Conservation (phyloP, 1,140 invertebrate species). For the Lutraria rhynchaena region DNA sequence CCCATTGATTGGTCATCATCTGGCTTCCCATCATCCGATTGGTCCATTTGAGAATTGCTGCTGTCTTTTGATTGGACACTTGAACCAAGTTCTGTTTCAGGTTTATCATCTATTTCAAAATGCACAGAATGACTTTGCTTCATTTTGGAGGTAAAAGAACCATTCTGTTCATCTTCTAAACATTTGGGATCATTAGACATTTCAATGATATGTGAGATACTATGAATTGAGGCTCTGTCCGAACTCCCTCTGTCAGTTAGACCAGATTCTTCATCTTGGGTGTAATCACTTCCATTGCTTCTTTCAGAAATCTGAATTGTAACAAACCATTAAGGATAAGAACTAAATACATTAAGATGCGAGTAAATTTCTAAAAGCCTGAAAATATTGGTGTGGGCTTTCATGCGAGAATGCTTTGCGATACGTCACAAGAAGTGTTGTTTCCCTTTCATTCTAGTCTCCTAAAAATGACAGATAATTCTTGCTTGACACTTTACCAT, state of each 20-base stretch:
- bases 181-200: conserved; percentile 9
- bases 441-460: no score
- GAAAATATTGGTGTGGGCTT: no score
- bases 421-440: no score
- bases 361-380: no score
- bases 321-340: no score
- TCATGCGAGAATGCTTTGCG: no score
- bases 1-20: conserved; percentile 14
- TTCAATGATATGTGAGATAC: conserved; percentile 63
- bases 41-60: conserved; percentile 17
- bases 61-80: conserved; percentile 41
- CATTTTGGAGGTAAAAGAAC: background rate
- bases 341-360: no score
- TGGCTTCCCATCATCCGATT: conserved; percentile 17
- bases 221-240: conserved; percentile 70
- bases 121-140: conserved; percentile 54
- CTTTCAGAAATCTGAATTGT: conserved; percentile 30
- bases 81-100: background rate
- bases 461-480: no score
- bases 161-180: background rate
- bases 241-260: conserved; percentile 18
- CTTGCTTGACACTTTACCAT: no score
- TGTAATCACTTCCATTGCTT: conserved; percentile 55
- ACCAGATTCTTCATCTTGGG: conserved; percentile 23
- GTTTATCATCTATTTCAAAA: conserved; percentile 33